Conservation (phyloP, 2,888 invertebrate species). For the Nymphalis urticae region DNA sequence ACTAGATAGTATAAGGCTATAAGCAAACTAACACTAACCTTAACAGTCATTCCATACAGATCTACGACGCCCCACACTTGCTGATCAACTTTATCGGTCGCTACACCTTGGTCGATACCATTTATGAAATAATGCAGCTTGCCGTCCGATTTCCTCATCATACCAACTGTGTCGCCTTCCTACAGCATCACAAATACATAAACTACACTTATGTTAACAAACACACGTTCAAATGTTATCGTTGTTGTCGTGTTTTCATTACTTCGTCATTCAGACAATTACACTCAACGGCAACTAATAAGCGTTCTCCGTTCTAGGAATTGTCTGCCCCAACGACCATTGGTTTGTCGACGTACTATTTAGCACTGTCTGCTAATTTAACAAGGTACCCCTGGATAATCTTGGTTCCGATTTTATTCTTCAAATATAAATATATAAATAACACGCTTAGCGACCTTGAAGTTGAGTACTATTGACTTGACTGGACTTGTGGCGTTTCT, state of each 20-base stretch:
- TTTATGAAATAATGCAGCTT: constrained; percentile 96
- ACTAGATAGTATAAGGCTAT: no score
- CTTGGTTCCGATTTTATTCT: not conserved
- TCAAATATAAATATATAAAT: not conserved
- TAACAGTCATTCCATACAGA: constrained; percentile 95
- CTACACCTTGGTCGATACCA: constrained; percentile 95
- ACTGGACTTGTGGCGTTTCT: no score
- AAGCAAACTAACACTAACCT: constrained; percentile 46
- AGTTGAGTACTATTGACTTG: no score
- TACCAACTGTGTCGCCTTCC: constrained; percentile 95
- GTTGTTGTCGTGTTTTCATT: not conserved
- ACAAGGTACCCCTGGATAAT: not conserved
- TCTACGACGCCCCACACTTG: constrained; percentile 97
- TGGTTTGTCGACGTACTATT: no score
- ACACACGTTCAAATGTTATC: not conserved
- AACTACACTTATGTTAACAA: not conserved
- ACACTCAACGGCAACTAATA: no score
- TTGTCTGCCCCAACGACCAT: no score
- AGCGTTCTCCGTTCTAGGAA: no score
- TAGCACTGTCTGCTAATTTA: no score
- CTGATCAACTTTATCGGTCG: constrained; percentile 89
- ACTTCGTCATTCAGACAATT: no score
- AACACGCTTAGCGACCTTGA: no score
- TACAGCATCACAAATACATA: constrained; percentile 47
- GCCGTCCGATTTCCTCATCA: constrained; percentile 92